A percentile compares a stretch with the other conserved stretches of the same genome.
Evolutionary conservation across 2,888 invertebrate species (phyloP).

Genomic region (Trypoxylon attenuatum): DNA sequence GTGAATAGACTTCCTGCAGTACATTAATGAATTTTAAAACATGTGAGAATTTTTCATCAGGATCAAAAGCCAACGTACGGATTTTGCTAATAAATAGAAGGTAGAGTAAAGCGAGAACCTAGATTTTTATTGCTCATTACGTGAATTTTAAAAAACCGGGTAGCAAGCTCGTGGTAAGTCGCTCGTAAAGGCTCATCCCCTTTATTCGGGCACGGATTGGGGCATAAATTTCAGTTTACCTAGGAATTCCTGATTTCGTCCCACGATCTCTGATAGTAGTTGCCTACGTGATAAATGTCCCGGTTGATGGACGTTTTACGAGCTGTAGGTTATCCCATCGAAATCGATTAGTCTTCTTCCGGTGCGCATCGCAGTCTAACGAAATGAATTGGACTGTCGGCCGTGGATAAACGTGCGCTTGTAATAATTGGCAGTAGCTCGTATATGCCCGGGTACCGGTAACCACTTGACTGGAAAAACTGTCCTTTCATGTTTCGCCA

Average conservation of each 20-base stretch:
- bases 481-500: constrained; percentile 6
- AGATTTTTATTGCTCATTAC: constrained; percentile 44
- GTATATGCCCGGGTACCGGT: neutral
- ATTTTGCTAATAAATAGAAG: too few relatives aligned
- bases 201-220: constrained; percentile 29
- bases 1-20: too few relatives aligned
- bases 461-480: neutral
- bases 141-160: constrained; percentile 28
- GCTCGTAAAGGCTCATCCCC: constrained; percentile 42
- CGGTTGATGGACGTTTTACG: constrained; percentile 35
- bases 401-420: neutral
- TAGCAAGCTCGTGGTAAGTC: constrained; percentile 19
- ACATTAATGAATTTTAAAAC: too few relatives aligned
- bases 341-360: constrained; percentile 18
- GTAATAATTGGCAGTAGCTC: neutral
- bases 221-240: constrained; percentile 53
- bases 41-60: too few relatives aligned
- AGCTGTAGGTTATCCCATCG: constrained; percentile 17
- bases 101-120: too few relatives aligned
- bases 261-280: constrained; percentile 23
- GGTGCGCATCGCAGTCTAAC: constrained; percentile 3
- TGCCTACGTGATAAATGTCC: constrained; percentile 24
- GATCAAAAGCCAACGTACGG: too few relatives aligned
- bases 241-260: constrained; percentile 46
- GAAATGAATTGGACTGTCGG: neutral